Evolutionary conservation across 2,797 vertebrate species (phyloP).

Genomic region (Leuciscus waleckii): DNA sequence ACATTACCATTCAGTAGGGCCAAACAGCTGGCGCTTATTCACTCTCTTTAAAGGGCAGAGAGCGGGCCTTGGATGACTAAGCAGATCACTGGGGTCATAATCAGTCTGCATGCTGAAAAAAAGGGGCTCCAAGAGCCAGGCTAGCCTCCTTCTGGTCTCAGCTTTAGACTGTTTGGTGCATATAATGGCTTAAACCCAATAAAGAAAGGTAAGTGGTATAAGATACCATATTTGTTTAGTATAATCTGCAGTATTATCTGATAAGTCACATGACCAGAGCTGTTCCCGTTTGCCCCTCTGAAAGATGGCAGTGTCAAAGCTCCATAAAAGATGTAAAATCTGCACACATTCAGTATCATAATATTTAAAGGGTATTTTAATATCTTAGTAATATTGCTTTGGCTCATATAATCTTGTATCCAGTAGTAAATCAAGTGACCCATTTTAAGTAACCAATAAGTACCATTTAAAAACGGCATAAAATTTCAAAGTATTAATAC

Average conservation of each 20-base stretch:
- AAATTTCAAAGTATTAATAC: background rate
- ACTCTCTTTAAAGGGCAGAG: conserved; percentile 38
- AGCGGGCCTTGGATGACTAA: conserved; percentile 36
- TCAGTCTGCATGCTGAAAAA: background rate
- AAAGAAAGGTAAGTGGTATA: background rate
- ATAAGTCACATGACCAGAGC: background rate
- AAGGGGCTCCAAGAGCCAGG: background rate
- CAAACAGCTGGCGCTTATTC: conserved; percentile 3
- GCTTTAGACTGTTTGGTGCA: background rate
- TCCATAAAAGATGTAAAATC: background rate
- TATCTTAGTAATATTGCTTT: background rate
- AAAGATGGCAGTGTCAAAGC: background rate
- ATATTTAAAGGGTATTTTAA: background rate
- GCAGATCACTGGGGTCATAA: conserved; percentile 41
- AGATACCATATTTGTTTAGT: background rate
- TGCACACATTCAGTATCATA: background rate
- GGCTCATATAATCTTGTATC: background rate
- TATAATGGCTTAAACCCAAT: background rate
- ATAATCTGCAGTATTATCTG: background rate
- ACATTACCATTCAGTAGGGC: conserved; percentile 41
- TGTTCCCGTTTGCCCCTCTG: background rate
- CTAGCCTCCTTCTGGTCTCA: background rate
- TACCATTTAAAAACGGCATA: background rate
- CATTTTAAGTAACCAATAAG: background rate
- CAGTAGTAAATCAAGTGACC: background rate